These are phyloP conservation scores for Rotaria magnacalcarata DNA, from an alignment of 2,888 invertebrate species.

Conservation along the genomic window DNA sequence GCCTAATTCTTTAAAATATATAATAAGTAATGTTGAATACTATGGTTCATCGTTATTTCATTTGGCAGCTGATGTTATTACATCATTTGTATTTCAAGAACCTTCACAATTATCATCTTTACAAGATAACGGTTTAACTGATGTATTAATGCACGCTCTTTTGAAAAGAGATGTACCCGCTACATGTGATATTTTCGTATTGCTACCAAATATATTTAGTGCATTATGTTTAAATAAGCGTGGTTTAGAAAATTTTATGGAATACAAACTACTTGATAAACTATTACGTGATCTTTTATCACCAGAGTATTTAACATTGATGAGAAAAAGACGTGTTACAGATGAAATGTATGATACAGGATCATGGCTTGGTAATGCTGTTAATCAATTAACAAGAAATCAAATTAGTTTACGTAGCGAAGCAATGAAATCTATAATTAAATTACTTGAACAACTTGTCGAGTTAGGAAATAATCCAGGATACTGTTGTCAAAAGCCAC, in stretches of 20 bases:
- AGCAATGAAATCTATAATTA: slow-evolving; percentile 75
- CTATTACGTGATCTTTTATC: slow-evolving; percentile 72
- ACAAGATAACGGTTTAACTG: slow-evolving; percentile 79
- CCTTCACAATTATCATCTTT: slow-evolving; percentile 75
- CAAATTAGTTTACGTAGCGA: slow-evolving; percentile 75
- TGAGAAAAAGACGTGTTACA: slow-evolving; percentile 73
- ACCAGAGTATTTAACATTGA: slow-evolving; percentile 76
- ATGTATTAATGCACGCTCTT: slow-evolving; percentile 76
- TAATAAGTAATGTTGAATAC: slow-evolving; percentile 81
- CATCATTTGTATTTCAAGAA: slow-evolving; percentile 72
- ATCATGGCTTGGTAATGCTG: slow-evolving; percentile 75
- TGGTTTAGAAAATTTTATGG: slow-evolving; percentile 73
- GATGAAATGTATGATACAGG: slow-evolving; percentile 70
- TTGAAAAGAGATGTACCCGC: slow-evolving; percentile 73
- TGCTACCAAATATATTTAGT: slow-evolving; percentile 66
- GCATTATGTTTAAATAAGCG: slow-evolving; percentile 77
- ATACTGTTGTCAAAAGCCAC: too few species aligned
- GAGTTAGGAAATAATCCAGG: slow-evolving; percentile 68
- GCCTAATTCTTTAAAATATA: slow-evolving; percentile 71
- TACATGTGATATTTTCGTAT: slow-evolving; percentile 67
- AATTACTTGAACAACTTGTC: slow-evolving; percentile 57
- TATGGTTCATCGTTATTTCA: slow-evolving; percentile 80
- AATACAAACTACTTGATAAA: slow-evolving; percentile 74
- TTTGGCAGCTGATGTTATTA: slow-evolving; percentile 72
- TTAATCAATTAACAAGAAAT: slow-evolving; percentile 83